phyloP scores from a whole-genome alignment of 92 coral and sea anemone species.

The Bergia puertoricense region DNA sequence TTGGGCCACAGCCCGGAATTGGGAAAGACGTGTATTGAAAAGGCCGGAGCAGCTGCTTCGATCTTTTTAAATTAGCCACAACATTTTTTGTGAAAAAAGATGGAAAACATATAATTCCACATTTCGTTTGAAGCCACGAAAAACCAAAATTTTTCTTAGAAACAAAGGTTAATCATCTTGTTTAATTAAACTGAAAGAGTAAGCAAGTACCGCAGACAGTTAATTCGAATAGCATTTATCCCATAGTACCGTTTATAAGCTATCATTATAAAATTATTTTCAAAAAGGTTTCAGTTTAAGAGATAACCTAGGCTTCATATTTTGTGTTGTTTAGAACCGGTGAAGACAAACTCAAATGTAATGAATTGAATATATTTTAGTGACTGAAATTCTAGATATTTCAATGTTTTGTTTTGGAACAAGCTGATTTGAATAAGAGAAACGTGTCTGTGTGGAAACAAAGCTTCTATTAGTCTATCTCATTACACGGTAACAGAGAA shows the following conservation, averaged over 20 bases:
- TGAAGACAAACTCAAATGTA: neutral
- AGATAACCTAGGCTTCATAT: neutral
- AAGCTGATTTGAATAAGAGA: neutral
- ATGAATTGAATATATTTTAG: neutral
- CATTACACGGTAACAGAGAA: neutral
- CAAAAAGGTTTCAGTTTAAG: neutral
- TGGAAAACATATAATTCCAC: neutral
- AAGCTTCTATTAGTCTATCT: neutral
- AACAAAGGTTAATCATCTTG: conserved; percentile 1
- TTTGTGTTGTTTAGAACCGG: neutral
- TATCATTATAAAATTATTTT: neutral
- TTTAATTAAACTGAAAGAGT: neutral
- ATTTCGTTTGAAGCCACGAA: neutral
- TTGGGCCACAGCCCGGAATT: no score
- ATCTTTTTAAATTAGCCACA: neutral
- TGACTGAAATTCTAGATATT: neutral
- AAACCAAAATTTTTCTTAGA: neutral
- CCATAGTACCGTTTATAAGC: neutral
- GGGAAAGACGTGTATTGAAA: neutral
- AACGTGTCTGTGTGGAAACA: neutral
- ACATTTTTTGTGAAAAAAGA: neutral
- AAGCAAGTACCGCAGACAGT: neutral
- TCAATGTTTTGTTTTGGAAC: neutral
- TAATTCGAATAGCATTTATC: neutral
- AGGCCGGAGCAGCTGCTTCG: conserved; percentile 2